Base-by-base conservation (phyloP, 2,113 vertebrate genomes). In the Microtus pennsylvanicus region DNA sequence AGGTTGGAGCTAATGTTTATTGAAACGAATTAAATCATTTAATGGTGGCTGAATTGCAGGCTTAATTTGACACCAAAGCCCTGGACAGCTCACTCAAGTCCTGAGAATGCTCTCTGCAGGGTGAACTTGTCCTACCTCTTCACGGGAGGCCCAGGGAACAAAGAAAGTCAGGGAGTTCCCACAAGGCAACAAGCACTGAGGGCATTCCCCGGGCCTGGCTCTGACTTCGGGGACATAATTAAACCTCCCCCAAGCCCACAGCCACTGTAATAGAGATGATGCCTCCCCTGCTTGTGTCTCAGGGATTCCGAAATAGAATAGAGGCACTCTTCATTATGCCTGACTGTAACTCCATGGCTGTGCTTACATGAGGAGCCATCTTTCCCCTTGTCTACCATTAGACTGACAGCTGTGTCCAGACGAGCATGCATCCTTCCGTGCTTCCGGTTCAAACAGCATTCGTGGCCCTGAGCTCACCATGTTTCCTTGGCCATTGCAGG, bases 401-500 rank as follows among this genome's bases (percentile, higher is more conserved):
- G 50, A 21, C 81, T n/a, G 65, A 50, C 91, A 89, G 83, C 74
- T 47, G 75, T 74, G 7, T 14, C 12, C 2, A 0, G 69, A 81
- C 45, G 76, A 52, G 33, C 21, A 8, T 24, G 3, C 4, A 0
- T 83, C 38, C 16, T 67, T 28, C 16, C 7, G 26, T 76, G 10
- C 72, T 58, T 94, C 13, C 35, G 42, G 81, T 22, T 77, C 72
- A 55, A 35, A 30, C 19, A 47, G 16, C 52, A 33, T 55, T 0
- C 4, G 0, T 0, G 38, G 12, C 24, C 30, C 55, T 52, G n/a
- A 82, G 47, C 38, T 97, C n/a, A 96, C 42, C 0, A 0, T 9
- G 42, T 45, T 97, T 58, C 90, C 90, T 97, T 96, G 91, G 6
- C 82, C 4, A 0, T 97, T 98, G 83, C 97, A 99, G 99, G 98